phyloP scores from a whole-genome alignment of 1,140 invertebrate genomes.

The Whitmania pigra region DNA sequence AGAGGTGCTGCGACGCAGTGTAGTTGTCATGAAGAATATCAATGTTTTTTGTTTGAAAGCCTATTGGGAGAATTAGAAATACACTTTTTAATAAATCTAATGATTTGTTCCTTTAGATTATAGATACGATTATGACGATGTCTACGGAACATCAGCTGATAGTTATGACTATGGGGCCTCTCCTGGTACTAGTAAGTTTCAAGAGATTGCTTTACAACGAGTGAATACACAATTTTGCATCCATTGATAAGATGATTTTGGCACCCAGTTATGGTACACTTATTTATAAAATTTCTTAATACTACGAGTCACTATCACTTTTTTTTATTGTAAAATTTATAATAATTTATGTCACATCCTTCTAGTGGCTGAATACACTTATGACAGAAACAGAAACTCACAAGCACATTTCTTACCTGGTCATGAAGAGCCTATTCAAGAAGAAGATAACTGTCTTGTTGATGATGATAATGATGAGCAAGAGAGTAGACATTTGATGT shows the following conservation, averaged over 20 bases:
- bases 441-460: neutral
- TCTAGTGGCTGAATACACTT: constrained; percentile 3
- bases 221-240: neutral
- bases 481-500: neutral
- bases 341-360: neutral
- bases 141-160: constrained; percentile 5
- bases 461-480: neutral
- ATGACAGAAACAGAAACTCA: neutral
- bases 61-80: neutral
- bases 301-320: neutral
- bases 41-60: neutral
- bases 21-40: neutral
- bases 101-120: neutral
- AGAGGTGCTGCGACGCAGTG: neutral
- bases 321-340: neutral
- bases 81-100: neutral
- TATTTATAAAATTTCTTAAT: neutral
- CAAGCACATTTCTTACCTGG: neutral
- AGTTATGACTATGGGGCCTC: neutral
- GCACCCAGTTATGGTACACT: neutral
- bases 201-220: neutral
- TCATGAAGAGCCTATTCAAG: constrained; percentile 1
- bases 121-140: constrained; percentile 4
- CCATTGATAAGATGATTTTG: neutral
- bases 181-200: neutral